phyloP scores from a whole-genome alignment of 2,113 vertebrate genomes.

The Bufo bufo region DNA sequence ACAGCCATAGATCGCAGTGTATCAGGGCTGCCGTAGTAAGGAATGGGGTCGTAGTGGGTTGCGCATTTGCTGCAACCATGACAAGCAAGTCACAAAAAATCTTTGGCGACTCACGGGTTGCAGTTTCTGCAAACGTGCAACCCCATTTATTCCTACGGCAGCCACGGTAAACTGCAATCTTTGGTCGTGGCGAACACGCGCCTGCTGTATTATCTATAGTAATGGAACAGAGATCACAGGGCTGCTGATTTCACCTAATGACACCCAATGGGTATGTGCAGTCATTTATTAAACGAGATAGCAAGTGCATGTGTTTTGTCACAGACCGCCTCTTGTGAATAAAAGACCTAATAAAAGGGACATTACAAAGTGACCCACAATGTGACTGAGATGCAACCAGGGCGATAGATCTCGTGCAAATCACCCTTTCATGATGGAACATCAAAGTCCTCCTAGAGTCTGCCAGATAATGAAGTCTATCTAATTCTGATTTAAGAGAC shows the following conservation, averaged over 20 bases:
- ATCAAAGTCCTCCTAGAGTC: slow-evolving; percentile 60
- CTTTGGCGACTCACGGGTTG: no score
- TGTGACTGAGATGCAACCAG: slow-evolving; percentile 11
- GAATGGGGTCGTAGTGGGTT: no score
- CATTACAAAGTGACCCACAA: slow-evolving; percentile 56
- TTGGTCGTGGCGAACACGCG: neutral
- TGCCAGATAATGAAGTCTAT: slow-evolving; percentile 56
- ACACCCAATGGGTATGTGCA: slow-evolving; percentile 13
- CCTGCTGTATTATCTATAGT: neutral
- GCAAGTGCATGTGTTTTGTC: slow-evolving; percentile 27
- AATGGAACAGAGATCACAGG: slow-evolving; percentile 52
- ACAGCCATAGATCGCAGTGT: no score
- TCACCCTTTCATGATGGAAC: slow-evolving; percentile 51
- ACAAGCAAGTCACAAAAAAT: no score
- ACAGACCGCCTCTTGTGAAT: slow-evolving; percentile 9
- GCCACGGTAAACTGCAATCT: no score
- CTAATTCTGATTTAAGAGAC: slow-evolving; percentile 52
- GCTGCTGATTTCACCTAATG: slow-evolving; percentile 25
- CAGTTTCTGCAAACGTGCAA: no score
- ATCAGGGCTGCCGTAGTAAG: no score
- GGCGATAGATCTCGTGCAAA: slow-evolving; percentile 54
- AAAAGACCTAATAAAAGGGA: slow-evolving; percentile 33
- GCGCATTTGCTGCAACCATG: no score
- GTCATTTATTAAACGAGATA: slow-evolving; percentile 10
- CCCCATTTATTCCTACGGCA: no score